A percentile compares a stretch with the other conserved stretches of the same genome.
Conservation (phyloP, 2,113 vertebrate genomes). For the zebrafish (Danio rerio) region DNA sequence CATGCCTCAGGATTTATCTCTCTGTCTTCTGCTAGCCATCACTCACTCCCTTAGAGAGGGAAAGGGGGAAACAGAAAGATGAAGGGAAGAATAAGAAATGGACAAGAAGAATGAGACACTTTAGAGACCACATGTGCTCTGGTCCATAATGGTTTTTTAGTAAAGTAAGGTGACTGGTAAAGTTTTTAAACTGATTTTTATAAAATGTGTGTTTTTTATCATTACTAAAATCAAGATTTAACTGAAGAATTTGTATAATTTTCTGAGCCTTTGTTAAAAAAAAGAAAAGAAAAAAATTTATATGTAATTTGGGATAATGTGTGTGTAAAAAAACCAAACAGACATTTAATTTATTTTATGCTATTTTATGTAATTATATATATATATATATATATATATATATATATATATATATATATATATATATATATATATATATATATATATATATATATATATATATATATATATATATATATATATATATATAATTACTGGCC, state of each 20-base stretch:
- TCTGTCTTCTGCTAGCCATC: slow-evolving; percentile 80
- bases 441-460: too few relatives aligned
- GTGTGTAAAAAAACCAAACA: too few relatives aligned
- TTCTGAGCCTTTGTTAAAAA: neutral
- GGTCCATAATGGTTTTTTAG: neutral
- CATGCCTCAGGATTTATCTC: slow-evolving; percentile 84
- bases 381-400: too few relatives aligned
- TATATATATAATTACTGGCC: too few relatives aligned
- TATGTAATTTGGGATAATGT: too few relatives aligned
- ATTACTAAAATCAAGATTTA: neutral
- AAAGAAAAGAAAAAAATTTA: neutral
- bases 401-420: too few relatives aligned
- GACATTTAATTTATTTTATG: too few relatives aligned
- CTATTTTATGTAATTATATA: too few relatives aligned
- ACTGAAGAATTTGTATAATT: neutral
- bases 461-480: too few relatives aligned
- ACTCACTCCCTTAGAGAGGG: slow-evolving; percentile 81
- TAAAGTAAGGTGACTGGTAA: neutral
- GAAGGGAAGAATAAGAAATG: slow-evolving; percentile 59
- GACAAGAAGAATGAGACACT: slow-evolving; percentile 56
- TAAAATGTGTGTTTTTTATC: neutral
- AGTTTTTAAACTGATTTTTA: neutral
- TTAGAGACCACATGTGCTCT: slow-evolving; percentile 2
- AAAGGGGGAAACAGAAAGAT: slow-evolving; percentile 72
- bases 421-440: too few relatives aligned